phyloP scores from a whole-genome alignment of 2,113 vertebrate species.

The Protobothrops mucrosquamatus region DNA sequence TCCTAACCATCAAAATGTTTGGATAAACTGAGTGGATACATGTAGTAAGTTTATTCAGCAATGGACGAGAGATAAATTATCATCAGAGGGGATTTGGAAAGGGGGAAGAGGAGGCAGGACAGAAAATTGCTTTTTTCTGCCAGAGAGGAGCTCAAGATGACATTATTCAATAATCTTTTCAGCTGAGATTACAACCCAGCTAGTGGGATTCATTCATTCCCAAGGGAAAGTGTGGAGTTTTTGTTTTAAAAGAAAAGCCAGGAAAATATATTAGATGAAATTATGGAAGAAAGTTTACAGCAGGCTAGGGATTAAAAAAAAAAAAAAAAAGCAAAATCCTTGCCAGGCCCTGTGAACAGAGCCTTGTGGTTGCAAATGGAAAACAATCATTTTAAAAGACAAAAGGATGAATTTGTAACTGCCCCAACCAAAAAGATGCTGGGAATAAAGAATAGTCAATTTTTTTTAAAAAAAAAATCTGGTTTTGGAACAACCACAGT shows the following conservation, averaged over 20 bases:
- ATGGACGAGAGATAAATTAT: neutral
- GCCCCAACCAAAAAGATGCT: neutral
- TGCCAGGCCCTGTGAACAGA: neutral
- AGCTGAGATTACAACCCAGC: neutral
- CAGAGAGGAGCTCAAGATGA: neutral
- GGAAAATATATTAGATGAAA: neutral
- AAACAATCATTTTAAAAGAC: neutral
- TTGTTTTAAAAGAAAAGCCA: neutral
- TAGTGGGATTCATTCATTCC: neutral
- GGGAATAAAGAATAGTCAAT: neutral
- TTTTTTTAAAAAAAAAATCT: neutral
- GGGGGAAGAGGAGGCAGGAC: neutral
- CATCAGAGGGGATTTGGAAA: neutral
- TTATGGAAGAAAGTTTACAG: neutral
- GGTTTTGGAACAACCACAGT: neutral
- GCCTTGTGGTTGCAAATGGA: neutral
- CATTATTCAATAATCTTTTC: slow-evolving; percentile 11
- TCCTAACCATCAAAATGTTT: neutral
- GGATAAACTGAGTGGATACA: neutral
- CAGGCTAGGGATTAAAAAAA: neutral
- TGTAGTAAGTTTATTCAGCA: neutral
- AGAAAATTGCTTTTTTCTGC: neutral
- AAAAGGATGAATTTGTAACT: neutral
- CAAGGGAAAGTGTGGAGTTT: neutral
- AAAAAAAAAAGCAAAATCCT: neutral